phyloP scores from a whole-genome alignment of 2,888 invertebrate genomes.

The Tromatobia lineatoria region DNA sequence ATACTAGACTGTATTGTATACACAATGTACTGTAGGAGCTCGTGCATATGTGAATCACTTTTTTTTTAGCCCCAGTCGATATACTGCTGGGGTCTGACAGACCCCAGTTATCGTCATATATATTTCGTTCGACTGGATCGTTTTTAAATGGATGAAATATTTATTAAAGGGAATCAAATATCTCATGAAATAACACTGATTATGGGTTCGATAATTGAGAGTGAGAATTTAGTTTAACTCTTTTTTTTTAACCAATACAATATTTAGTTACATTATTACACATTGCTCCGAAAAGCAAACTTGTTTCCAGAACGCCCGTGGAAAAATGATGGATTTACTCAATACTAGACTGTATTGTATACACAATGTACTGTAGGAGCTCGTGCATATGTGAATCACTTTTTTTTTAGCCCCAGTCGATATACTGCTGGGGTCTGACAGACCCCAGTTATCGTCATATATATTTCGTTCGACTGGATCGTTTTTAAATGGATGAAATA shows the following conservation, averaged over 20 bases:
- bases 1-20: slow-evolving; percentile 1
- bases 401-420: background rate
- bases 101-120: background rate
- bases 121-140: too few species aligned
- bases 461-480: too few species aligned
- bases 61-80: background rate
- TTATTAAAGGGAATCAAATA: too few species aligned
- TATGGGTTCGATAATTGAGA: too few species aligned
- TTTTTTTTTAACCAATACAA: too few species aligned
- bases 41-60: slow-evolving; percentile 6
- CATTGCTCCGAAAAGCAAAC: slow-evolving; percentile 45
- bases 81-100: background rate
- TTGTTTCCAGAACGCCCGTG: slow-evolving; percentile 32
- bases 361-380: background rate
- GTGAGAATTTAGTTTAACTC: too few species aligned
- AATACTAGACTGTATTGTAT: slow-evolving; percentile 7
- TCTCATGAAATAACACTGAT: too few species aligned
- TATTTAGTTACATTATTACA: too few species aligned
- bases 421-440: background rate
- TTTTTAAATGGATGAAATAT: too few species aligned
- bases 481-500: too few species aligned
- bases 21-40: background rate
- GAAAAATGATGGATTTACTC: slow-evolving; percentile 50
- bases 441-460: background rate
- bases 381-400: slow-evolving; percentile 4